Percentiles rank a stretch among this genome's conserved stretches.
Evolutionary conservation across 1,140 invertebrate species (phyloP).

Genomic region (Leptinotarsa lineolata): DNA sequence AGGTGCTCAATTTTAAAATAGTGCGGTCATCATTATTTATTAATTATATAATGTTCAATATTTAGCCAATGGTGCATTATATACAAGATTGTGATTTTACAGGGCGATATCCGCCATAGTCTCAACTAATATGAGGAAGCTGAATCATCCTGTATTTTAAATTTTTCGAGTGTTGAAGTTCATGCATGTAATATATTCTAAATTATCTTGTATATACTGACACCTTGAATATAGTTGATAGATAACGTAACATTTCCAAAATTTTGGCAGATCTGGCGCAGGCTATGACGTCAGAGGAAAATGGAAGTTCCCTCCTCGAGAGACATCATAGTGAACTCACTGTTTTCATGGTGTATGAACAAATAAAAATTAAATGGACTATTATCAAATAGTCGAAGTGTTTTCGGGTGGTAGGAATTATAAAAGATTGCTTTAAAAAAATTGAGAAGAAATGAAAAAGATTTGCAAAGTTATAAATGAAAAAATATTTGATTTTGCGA

Average conservation of each 20-base stretch:
- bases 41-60: conserved; percentile 28
- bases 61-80: conserved; percentile 13
- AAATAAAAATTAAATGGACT: conserved; percentile 39
- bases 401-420: conserved; percentile 25
- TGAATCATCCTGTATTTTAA: background rate
- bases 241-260: conserved; percentile 20
- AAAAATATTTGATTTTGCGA: background rate
- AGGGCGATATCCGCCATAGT: background rate
- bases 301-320: conserved; percentile 50
- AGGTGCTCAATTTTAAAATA: conserved; percentile 50
- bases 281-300: conserved; percentile 48
- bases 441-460: conserved; percentile 26
- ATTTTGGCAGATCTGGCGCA: conserved; percentile 16
- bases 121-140: background rate
- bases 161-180: background rate
- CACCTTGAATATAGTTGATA: background rate
- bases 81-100: conserved; percentile 7
- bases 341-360: conserved; percentile 19
- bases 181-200: background rate
- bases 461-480: conserved; percentile 42
- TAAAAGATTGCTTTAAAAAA: conserved; percentile 34
- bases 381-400: conserved; percentile 32
- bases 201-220: conserved; percentile 2
- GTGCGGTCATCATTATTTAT: conserved; percentile 39
- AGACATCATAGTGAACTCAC: conserved; percentile 40